Base-by-base conservation (phyloP, 2,113 vertebrate species). In the Aramus guarauna region DNA sequence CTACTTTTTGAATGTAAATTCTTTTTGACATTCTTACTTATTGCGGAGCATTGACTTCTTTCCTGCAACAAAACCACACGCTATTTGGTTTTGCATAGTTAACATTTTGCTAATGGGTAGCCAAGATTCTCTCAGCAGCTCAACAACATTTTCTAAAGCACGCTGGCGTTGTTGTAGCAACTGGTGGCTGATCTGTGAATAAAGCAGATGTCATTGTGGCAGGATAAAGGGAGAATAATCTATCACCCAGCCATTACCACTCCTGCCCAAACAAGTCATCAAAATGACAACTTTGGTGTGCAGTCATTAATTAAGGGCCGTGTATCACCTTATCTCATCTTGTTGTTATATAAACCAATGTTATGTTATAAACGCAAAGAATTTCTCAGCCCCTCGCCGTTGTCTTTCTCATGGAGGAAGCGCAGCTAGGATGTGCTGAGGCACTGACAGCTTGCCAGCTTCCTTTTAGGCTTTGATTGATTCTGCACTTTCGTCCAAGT, bases 21-120 rank as follows among this genome's bases (percentile, higher is more conserved):
- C 98, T 97, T 98, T 98, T 98, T 98, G 98, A 98, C 98, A 98
- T 98, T 98, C 98, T 98, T 95, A 92, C 97, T 98, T 93, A 96
- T 98, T 97, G 97, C 96, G 63, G 97, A 98, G 97, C 96, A 94
- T 96, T 97, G 98, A 98, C 97, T 98, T 98, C 96, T 97, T 81
- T 52, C 85, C 96, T 95, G 96, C 98, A 98, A 98, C 98, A 98
- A 98, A 99, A 98, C 98, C 97, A 95, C 97, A 96, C 24, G 98
- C 98, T 97, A 97, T 98, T 99, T 98, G 98, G 98, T 98, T 98
- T 99, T 98, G 98, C 98, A 99, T 98, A 98, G 98, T 98, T 98
- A 98, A 98, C 98, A 98, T 98, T 99, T 99, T 97, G 97, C 98
- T 98, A 98, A 98, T 97, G 97, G 98, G 98, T 97, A 96, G 96